Base-by-base conservation (phyloP, 1,140 invertebrate genomes). In the Telenomus remus region DNA sequence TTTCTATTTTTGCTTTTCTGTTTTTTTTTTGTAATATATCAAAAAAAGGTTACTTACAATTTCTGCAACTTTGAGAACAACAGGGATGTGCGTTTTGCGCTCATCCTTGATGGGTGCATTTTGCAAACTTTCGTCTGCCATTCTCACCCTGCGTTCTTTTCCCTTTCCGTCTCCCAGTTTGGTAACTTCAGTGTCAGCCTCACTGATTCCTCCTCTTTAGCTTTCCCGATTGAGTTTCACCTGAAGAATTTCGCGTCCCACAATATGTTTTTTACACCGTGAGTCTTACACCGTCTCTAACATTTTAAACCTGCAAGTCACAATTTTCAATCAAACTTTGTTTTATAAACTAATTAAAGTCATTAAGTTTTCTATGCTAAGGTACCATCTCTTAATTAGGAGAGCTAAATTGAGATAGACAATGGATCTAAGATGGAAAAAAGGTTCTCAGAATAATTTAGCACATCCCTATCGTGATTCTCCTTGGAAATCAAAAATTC, bases 111-210 rank as follows among this genome's bases (percentile, higher is more conserved):
- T 35, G 0, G 68, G 79, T 37, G 84, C 79, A 83, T 85, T 84
- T 79, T 84, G 81, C 54, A 84, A 78, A 55, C 66, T 79, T 39
- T 88, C 86, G 78, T 87, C 86, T 66, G 87, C 86, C 87, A 88
- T 87, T 83, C 87, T 88, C 74, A 87, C 86, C 66, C 85, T 83
- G 55, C 81, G 82, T 53, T 87, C 85, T 76, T 82, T 86, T 80
- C 83, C 86, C 65, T 76, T 84, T 64, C 84, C 81, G 82, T 87
- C 86, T 78, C 84, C 86, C 86, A 87, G 86, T 77, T 88, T 88
- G 84, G 69, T 71, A 27, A 64, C 57, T 60, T 75, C 63, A 76
- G 53, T 51, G 56, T 70, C 55, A 63, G 54, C 43, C 11, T 16
- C 63, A 47, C 57, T 61, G 50, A 34, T 49, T 57, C 19, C 46